Evolutionary conservation across 1,140 invertebrate genomes (phyloP).

Genomic region (Caligus rogercresseyi): DNA sequence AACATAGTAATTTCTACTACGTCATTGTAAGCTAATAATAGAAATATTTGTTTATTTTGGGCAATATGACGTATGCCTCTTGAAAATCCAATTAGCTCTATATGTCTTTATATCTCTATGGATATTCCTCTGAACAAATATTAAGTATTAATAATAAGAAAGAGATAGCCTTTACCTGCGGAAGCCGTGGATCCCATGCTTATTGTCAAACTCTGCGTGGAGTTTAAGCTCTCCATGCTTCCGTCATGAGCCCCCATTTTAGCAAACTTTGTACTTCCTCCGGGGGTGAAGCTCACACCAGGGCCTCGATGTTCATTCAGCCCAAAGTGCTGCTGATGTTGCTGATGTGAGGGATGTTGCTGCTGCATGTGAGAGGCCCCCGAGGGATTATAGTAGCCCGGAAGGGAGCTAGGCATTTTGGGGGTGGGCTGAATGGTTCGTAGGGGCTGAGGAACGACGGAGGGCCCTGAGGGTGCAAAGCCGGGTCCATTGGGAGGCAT

Average conservation of each 20-base stretch:
- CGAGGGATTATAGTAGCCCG: neutral
- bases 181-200: neutral
- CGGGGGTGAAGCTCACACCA: neutral
- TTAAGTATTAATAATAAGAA: neutral
- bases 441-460: neutral
- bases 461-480: neutral
- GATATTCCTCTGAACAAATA: too few relatives aligned
- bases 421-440: neutral
- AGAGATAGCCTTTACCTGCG: neutral
- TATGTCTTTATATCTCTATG: too few relatives aligned
- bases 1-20: too few relatives aligned
- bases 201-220: neutral
- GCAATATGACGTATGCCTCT: too few relatives aligned
- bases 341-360: too few relatives aligned
- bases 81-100: too few relatives aligned
- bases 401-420: neutral
- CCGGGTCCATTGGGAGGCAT: neutral
- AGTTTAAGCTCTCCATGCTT: neutral
- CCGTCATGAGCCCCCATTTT: neutral
- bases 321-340: too few relatives aligned
- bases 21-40: too few relatives aligned
- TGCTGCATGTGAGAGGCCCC: too few relatives aligned
- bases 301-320: neutral
- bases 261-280: neutral
- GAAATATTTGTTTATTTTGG: too few relatives aligned